phyloP scores from a whole-genome alignment of 2,797 vertebrate genomes.

The Lithobates sylvaticus region DNA sequence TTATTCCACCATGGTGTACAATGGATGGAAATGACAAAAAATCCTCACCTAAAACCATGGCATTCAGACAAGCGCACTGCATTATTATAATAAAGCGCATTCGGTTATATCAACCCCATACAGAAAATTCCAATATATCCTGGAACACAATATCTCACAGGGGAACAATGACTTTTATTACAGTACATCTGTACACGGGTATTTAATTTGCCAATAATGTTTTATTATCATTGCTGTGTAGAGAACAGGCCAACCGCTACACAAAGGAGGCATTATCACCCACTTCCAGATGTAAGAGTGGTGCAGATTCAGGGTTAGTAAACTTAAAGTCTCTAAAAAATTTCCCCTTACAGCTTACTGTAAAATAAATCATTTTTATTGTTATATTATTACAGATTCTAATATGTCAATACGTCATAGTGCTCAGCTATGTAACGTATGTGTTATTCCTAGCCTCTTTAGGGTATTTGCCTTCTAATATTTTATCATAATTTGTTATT shows the following conservation, averaged over 20 bases:
- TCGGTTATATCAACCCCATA: background rate
- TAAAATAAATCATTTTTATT: background rate
- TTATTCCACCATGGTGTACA: background rate
- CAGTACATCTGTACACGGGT: background rate
- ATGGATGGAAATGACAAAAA: background rate
- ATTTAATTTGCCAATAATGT: constrained; percentile 29
- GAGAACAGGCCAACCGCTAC: background rate
- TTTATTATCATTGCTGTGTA: constrained; percentile 12
- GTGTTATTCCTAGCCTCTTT: no score
- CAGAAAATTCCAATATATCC: constrained; percentile 16
- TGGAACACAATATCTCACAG: background rate
- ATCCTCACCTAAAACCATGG: background rate
- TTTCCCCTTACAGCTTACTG: background rate
- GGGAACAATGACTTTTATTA: constrained; percentile 26
- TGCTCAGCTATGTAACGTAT: no score
- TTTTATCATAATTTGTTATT: no score
- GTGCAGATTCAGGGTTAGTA: background rate
- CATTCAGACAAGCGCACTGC: background rate
- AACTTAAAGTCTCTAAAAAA: background rate
- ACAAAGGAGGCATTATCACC: constrained; percentile 4
- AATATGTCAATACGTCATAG: no score
- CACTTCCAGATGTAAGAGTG: background rate
- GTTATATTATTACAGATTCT: no score
- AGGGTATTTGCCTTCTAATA: no score
- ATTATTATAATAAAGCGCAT: constrained; percentile 5